Percentiles rank a stretch among this genome's conserved stretches.
phyloP scores from a whole-genome alignment of 2,888 invertebrate species.

The Zygogramma bicolorata region DNA sequence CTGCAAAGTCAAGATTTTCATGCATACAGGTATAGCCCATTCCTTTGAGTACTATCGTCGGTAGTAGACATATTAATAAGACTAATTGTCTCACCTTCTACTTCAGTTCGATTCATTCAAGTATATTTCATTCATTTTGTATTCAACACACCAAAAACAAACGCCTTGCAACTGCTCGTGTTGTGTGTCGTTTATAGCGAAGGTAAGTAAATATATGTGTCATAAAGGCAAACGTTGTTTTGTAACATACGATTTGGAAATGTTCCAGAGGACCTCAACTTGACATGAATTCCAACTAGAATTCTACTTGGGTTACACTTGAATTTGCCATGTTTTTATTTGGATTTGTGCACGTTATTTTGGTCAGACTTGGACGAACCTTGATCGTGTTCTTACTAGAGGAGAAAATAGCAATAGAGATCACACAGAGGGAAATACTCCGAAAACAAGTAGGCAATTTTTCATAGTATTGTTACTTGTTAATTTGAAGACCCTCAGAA shows the following conservation, averaged over 20 bases:
- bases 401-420: background rate
- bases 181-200: background rate
- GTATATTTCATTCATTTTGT: background rate
- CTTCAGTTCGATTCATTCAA: no score
- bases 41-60: no score
- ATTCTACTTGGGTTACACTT: constrained; percentile 15
- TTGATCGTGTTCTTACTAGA: background rate
- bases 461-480: no score
- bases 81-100: no score
- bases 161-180: background rate
- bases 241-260: constrained; percentile 21
- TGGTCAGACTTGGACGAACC: background rate
- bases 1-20: no score
- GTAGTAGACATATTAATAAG: no score
- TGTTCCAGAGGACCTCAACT: constrained; percentile 30
- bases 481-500: no score
- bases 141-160: background rate
- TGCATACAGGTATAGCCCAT: no score
- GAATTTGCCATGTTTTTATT: background rate
- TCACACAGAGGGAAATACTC: no score
- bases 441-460: no score
- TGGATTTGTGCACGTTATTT: constrained; percentile 3
- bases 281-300: constrained; percentile 26
- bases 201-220: constrained; percentile 14
- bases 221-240: background rate